Evolutionary conservation across 2,888 invertebrate species (phyloP).

Genomic region (Notodonta dromedarius): DNA sequence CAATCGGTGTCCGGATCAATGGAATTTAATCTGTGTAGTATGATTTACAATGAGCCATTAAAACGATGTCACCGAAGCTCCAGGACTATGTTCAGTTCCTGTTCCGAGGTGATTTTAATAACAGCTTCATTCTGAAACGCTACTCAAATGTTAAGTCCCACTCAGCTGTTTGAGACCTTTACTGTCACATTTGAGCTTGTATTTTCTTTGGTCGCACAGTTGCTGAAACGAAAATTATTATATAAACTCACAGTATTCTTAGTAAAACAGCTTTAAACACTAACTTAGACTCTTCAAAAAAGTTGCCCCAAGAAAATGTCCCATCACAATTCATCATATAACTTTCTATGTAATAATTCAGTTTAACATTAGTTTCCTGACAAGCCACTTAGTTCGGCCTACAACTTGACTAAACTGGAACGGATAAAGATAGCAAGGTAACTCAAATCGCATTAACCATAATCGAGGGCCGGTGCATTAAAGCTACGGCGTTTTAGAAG

Average conservation of each 20-base stretch:
- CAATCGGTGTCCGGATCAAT: conserved; percentile 46
- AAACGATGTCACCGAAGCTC: too few relatives aligned
- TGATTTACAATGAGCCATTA: too few relatives aligned
- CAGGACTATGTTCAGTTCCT: too few relatives aligned
- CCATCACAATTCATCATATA: background rate
- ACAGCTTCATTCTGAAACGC: background rate
- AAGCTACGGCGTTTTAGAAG: conserved; percentile 15
- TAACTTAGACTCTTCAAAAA: too few relatives aligned
- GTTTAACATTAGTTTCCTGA: conserved; percentile 19
- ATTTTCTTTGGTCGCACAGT: too few relatives aligned
- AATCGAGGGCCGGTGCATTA: conserved; percentile 56
- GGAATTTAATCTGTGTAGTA: conserved; percentile 52
- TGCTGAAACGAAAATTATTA: too few relatives aligned
- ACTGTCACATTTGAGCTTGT: too few relatives aligned
- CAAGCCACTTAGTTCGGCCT: conserved; percentile 19
- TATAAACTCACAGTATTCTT: too few relatives aligned
- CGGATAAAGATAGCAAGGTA: conserved; percentile 58
- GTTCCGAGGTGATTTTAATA: conserved; percentile 13
- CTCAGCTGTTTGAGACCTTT: too few relatives aligned
- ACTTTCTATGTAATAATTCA: conserved; percentile 10
- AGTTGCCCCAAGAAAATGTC: background rate
- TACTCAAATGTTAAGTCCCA: too few relatives aligned
- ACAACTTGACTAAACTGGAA: conserved; percentile 57
- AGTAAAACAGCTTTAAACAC: too few relatives aligned
- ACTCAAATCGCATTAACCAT: conserved; percentile 72